These are phyloP conservation scores for Hypercompe scribonia DNA, from an alignment of 2,888 invertebrate species.

Conservation along the genomic window DNA sequence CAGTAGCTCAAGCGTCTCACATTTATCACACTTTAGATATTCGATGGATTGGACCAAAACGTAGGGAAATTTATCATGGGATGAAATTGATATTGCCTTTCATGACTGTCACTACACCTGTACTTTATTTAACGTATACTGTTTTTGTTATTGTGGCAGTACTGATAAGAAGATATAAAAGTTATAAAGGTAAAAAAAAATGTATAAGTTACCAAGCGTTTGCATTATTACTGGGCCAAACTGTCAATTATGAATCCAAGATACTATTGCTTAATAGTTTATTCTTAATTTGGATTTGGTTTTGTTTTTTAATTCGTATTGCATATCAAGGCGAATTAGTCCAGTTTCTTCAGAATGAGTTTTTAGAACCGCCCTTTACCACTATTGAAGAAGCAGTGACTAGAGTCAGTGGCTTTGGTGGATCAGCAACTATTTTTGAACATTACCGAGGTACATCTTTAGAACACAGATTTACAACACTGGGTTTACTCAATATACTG, in stretches of 20 bases:
- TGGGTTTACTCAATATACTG: constrained; percentile 44
- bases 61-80: constrained; percentile 61
- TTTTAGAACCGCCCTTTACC: constrained; percentile 60
- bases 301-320: constrained; percentile 68
- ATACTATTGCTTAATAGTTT: constrained; percentile 59
- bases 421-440: constrained; percentile 47
- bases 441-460: constrained; percentile 57
- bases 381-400: constrained; percentile 59
- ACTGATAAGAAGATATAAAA: constrained; percentile 45
- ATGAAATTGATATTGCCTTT: constrained; percentile 64
- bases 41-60: constrained; percentile 65
- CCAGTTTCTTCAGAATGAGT: constrained; percentile 57
- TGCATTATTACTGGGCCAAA: constrained; percentile 67
- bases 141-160: constrained; percentile 48
- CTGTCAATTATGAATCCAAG: constrained; percentile 56
- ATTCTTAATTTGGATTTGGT: constrained; percentile 71
- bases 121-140: constrained; percentile 50
- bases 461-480: constrained; percentile 45
- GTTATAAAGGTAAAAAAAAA: constrained; percentile 11
- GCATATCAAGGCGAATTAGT: constrained; percentile 68
- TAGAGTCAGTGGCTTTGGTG: constrained; percentile 61
- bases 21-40: constrained; percentile 52
- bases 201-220: constrained; percentile 55
- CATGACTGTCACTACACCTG: constrained; percentile 53
- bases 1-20: constrained; percentile 55